A percentile compares a stretch with the other conserved stretches of the same genome.
Evolutionary conservation across 1,140 invertebrate genomes (phyloP).

Genomic region (Drosophila ogumai): DNA sequence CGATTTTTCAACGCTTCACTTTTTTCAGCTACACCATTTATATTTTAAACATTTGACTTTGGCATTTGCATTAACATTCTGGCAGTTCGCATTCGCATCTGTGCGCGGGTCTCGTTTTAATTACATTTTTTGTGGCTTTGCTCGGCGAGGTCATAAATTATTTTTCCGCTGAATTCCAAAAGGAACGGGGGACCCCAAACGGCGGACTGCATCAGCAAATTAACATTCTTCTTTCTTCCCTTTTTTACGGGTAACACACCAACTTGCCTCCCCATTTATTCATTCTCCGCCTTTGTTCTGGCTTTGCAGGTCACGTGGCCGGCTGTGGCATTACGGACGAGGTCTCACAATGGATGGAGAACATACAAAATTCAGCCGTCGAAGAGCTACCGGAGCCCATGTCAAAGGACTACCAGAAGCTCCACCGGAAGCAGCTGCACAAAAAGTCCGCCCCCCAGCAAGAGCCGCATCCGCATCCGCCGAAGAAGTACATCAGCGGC

Average conservation of each 20-base stretch:
- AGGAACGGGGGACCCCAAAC: slow-evolving; percentile 20
- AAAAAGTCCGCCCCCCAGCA: slow-evolving; percentile 69
- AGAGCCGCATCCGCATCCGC: slow-evolving; percentile 80
- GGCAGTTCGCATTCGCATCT: slow-evolving; percentile 21
- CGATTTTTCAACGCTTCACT: slow-evolving; percentile 26
- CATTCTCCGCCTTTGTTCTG: slow-evolving; percentile 35
- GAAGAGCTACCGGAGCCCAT: slow-evolving; percentile 82
- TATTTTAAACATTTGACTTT: slow-evolving; percentile 62
- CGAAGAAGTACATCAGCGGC: slow-evolving; percentile 81
- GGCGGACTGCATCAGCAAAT: slow-evolving; percentile 53
- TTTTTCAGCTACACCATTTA: slow-evolving; percentile 30
- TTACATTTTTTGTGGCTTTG: slow-evolving; percentile 78
- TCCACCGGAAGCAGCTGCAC: slow-evolving; percentile 78
- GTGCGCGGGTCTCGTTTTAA: slow-evolving; percentile 63
- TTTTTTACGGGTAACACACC: slow-evolving; percentile 34
- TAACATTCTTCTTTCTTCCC: slow-evolving; percentile 44
- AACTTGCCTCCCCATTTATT: slow-evolving; percentile 28
- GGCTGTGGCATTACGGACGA: slow-evolving; percentile 95
- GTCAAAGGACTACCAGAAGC: slow-evolving; percentile 81
- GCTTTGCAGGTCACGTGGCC: slow-evolving; percentile 89
- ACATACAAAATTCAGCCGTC: slow-evolving; percentile 93
- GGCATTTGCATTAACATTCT: slow-evolving; percentile 73
- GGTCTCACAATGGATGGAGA: slow-evolving; percentile 96
- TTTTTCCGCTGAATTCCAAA: slow-evolving; percentile 48
- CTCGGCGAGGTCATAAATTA: slow-evolving; percentile 75